Evolutionary conservation across 2,113 vertebrate genomes (phyloP).

Genomic region (Dromaius novaehollandiae): DNA sequence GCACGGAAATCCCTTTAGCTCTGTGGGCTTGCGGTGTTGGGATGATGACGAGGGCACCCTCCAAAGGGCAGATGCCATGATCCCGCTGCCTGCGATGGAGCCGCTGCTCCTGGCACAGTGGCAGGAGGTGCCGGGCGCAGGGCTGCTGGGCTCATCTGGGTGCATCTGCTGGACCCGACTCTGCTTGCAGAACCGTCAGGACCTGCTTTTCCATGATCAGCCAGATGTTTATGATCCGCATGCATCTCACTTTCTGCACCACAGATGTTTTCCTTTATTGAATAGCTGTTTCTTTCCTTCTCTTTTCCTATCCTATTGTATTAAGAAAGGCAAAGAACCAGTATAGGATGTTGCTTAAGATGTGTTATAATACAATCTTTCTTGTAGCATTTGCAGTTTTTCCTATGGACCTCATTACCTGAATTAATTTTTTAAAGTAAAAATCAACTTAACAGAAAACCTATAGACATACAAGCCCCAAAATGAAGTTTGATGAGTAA

Average conservation of each 20-base stretch:
- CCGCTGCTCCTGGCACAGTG: too few species aligned
- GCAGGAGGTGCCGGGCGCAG: too few species aligned
- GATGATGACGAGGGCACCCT: too few species aligned
- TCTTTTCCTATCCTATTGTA: not conserved
- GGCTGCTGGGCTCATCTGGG: too few species aligned
- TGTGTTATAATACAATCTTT: not conserved
- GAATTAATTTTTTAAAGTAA: not conserved
- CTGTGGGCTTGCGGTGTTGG: not conserved
- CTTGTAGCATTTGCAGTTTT: not conserved
- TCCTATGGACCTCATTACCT: not conserved
- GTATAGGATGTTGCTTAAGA: fast-evolving
- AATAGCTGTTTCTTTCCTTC: not conserved
- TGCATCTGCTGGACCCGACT: not conserved
- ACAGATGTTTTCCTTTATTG: not conserved
- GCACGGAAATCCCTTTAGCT: not conserved
- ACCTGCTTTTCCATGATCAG: not conserved
- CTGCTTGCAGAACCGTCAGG: not conserved
- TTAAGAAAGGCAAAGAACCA: not conserved
- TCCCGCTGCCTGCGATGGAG: too few species aligned
- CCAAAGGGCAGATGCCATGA: too few species aligned
- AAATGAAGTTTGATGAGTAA: not conserved
- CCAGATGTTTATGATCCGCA: not conserved
- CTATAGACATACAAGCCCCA: not conserved
- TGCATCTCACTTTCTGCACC: not conserved
- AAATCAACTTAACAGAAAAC: not conserved